Evolutionary conservation across 2,113 vertebrate species (phyloP), one percentile per base, ranked within the genome.

Genomic region (Cynopterus brachyotis): DNA sequence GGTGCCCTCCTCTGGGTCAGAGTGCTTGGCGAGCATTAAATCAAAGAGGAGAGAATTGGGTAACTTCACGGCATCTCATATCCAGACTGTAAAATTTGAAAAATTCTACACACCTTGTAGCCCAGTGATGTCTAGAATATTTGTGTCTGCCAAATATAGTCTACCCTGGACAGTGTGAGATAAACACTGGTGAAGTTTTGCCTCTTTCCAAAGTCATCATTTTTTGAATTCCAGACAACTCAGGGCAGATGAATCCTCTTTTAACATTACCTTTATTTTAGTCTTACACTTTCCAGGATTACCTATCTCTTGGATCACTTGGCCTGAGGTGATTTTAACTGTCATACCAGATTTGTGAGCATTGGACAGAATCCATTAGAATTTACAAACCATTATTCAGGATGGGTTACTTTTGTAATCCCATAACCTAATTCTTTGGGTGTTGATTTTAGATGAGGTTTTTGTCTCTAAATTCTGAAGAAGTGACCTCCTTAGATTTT

Each of bases 391-490:
- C 32, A 26, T 89, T 84, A 89, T 78, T 66, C 35, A 86, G 32
- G 19, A 28, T 50, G n/a, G 24, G 11, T 95, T 87, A 72, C 37
- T 62, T 82, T 93, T 67, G 17, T 40, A 94, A 50, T 92, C 26
- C 16, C 10, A 19, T 85, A 89, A 70, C 55, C 28, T 59, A 30
- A 72, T 95, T 84, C n/a, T 76, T 82, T 62, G 62, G 75, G 19
- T 55, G 4, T 82, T 89, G 64, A 60, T 57, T 96, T 79, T n/a
- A 86, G 42, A 57, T 87, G 40, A 83, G 75, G 20, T 62, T 37
- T 37, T 80, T 88, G 53, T 47, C 30, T 86, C 42, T 80, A 72
- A 96, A 93, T 78, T 73, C 59, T 93, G 60, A 89, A 78, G 72
- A 69, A 57, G 60, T 62, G 42, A 88, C 70, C 17, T 57, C 55